phyloP scores from a whole-genome alignment of 2,113 vertebrate genomes.

The Smithornis capensis region DNA sequence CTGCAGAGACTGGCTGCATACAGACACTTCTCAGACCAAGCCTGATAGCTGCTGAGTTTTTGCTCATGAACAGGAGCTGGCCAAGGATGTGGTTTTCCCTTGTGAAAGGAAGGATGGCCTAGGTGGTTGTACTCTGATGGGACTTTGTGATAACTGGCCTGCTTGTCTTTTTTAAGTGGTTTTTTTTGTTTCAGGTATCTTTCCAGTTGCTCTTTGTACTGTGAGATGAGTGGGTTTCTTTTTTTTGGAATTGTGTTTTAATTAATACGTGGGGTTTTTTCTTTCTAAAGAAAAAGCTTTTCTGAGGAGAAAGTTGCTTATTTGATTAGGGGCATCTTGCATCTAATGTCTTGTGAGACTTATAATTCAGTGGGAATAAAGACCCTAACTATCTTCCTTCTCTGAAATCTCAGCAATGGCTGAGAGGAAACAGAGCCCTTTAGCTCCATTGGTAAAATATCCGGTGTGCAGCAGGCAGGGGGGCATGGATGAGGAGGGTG shows the following conservation, averaged over 20 bases:
- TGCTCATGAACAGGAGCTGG: rapidly evolving
- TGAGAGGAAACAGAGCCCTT: not conserved
- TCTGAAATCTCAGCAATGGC: not conserved
- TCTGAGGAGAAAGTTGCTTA: not conserved
- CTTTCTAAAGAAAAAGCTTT: not conserved
- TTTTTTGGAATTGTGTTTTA: not conserved
- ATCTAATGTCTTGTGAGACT: not conserved
- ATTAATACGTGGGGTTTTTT: rapidly evolving
- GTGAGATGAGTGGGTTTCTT: not conserved
- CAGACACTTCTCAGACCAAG: not conserved
- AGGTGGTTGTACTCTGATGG: rapidly evolving
- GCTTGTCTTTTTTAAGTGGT: not conserved
- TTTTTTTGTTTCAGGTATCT: not conserved
- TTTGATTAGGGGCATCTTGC: not conserved
- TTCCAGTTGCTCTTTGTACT: not conserved
- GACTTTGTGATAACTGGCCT: not conserved
- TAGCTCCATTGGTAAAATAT: not conserved
- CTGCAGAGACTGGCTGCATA: rapidly evolving
- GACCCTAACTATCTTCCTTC: not conserved
- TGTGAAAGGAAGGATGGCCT: not conserved
- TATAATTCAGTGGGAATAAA: not conserved
- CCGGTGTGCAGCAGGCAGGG: not conserved
- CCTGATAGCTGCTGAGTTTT: not conserved
- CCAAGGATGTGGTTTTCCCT: rapidly evolving
- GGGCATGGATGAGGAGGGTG: not conserved